Evolutionary conservation across 2,888 invertebrate species (phyloP), one percentile per base, ranked within the genome.

Genomic region (Lamproptera curius): DNA sequence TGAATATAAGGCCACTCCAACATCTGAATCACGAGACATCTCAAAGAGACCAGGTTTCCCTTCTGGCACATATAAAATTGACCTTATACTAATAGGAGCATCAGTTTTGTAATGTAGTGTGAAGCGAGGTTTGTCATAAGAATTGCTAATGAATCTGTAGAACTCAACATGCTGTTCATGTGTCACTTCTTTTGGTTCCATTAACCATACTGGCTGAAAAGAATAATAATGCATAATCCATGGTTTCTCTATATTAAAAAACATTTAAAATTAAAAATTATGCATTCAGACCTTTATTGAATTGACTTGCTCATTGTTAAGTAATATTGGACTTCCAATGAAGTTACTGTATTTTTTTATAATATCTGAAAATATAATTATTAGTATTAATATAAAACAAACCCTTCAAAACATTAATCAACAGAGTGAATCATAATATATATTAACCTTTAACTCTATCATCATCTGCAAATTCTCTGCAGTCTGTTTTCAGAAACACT

Each of bases 281-380:
- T 28, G n/a, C 2, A 28, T n/a, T 60, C 58, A 51, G 60, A 92
- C 94, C 90, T 94, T 92, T 37, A 98, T 93, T 39, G 94, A 93
- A 77, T 99, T 99, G 0, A 94, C 93, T 73, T 93, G 93, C 60
- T 94, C 93, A 51, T 96, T 95, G 79, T 99, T 98, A 15, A 99
- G 86, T 61, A 91, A 93, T 64, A 99, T 97, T 0, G 98, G 96
- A 62, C 95, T 95, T 23, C 97, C 96, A 35, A 99, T 96, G 75
- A 99, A 99, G 78, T 98, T 98, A 75, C 98, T 98, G 86, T 99
- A 99, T 73, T 98, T 98, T 69, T 95, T 94, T 14, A 98, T 95
- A 35, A 98, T 93, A 56, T 89, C 94, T 93, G 83, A 42, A 85
- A 89, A 56, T 56, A 23, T 14, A 15, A 14, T 26, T 13, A 39